phyloP scores from a whole-genome alignment of 2,797 vertebrate genomes.

The Thunnus albacares region DNA sequence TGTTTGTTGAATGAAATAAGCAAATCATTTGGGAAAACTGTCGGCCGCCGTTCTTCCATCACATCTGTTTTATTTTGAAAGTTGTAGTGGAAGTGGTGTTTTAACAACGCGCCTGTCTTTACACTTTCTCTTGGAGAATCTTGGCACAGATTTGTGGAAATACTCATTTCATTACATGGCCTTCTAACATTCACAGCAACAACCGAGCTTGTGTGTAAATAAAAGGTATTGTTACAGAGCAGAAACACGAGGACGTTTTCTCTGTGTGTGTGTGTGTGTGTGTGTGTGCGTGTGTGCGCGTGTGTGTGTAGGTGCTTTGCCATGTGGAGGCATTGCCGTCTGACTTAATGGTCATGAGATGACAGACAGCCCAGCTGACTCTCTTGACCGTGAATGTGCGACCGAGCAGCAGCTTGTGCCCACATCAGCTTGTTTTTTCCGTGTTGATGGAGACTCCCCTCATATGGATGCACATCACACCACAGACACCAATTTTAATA shows the following conservation, averaged over 20 bases:
- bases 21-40: too few relatives aligned
- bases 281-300: conserved; percentile 14
- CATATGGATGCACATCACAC: background rate
- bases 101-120: accelerated
- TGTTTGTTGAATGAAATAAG: too few relatives aligned
- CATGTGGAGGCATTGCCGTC: conserved; percentile 41
- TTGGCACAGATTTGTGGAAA: conserved; percentile 18
- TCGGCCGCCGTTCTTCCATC: background rate
- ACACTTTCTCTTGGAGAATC: background rate
- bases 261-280: background rate
- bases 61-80: conserved; percentile 42
- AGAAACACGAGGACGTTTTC: background rate
- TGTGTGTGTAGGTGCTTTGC: conserved; percentile 7
- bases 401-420: conserved; percentile 2
- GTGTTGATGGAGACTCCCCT: background rate
- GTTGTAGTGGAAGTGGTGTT: background rate
- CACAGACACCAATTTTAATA: background rate
- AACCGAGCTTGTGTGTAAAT: background rate
- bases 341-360: conserved; percentile 3
- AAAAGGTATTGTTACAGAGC: background rate
- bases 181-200: background rate
- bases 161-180: background rate
- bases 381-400: background rate
- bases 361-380: conserved; percentile 9
- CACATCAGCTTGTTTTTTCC: background rate